Conservation (phyloP, 2,888 invertebrate genomes). For the Pachydiplax longipennis region DNA sequence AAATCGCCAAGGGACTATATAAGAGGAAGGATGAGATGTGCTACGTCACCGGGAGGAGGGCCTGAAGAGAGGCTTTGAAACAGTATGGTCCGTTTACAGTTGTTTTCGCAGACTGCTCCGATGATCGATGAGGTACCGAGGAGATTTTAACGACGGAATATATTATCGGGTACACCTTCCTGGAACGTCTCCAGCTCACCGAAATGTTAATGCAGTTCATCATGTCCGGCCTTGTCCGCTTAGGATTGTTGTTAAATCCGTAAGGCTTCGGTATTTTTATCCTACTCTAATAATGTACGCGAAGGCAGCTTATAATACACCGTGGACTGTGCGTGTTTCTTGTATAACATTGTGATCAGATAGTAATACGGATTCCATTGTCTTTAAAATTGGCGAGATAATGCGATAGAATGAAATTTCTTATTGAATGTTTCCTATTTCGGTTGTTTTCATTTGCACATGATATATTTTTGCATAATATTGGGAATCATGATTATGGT, state of each 20-base stretch:
- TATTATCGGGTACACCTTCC: not conserved
- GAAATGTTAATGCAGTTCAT: not conserved
- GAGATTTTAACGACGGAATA: slow-evolving; percentile 8
- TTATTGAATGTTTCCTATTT: too few species aligned
- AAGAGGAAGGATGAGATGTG: not conserved
- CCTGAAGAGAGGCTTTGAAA: not conserved
- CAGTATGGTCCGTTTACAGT: not conserved
- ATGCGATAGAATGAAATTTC: too few species aligned
- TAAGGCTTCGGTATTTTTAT: too few species aligned
- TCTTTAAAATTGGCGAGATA: too few species aligned
- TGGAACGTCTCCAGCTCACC: not conserved
- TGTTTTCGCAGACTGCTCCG: not conserved
- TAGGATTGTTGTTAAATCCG: not conserved
- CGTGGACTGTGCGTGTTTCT: too few species aligned
- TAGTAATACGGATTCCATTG: too few species aligned
- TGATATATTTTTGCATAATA: too few species aligned
- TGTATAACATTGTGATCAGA: too few species aligned
- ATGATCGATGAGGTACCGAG: not conserved
- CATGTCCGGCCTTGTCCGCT: not conserved
- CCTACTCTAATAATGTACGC: too few species aligned
- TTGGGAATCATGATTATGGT: too few species aligned
- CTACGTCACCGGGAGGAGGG: not conserved
- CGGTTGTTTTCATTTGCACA: too few species aligned
- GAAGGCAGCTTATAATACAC: too few species aligned
- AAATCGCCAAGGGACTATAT: not conserved